Conservation (phyloP, 2,113 vertebrate species). For the Pimephales promelas region DNA sequence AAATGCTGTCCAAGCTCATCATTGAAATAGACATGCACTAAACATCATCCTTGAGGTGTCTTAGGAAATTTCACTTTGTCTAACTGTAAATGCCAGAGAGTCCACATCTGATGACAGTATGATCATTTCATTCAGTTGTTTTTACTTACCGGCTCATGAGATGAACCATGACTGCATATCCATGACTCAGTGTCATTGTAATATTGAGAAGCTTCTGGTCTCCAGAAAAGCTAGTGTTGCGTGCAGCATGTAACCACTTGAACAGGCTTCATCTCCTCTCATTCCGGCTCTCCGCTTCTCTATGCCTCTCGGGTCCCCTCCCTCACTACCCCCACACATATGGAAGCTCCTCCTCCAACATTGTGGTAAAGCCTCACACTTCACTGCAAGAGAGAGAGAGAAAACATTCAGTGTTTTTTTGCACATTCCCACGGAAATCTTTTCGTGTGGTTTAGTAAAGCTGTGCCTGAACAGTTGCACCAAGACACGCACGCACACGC, state of each 20-base stretch:
- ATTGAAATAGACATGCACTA: neutral
- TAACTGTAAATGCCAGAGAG: neutral
- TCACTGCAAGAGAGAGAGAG: slow-evolving; percentile 68
- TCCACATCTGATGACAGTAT: neutral
- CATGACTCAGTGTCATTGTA: slow-evolving; percentile 16
- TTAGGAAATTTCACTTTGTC: neutral
- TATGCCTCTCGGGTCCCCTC: slow-evolving; percentile 19
- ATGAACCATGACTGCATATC: slow-evolving; percentile 41
- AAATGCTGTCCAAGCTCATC: neutral
- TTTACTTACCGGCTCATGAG: slow-evolving; percentile 51
- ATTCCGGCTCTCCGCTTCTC: slow-evolving; percentile 50
- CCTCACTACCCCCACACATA: slow-evolving; percentile 48
- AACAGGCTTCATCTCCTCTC: slow-evolving; percentile 46
- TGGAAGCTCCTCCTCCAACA: slow-evolving; percentile 72
- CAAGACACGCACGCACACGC: neutral
- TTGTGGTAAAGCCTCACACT: slow-evolving; percentile 68
- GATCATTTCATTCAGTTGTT: slow-evolving; percentile 21
- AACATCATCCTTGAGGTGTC: neutral
- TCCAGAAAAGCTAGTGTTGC: slow-evolving; percentile 49
- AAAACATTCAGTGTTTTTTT: slow-evolving; percentile 50
- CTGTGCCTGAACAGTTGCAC: neutral
- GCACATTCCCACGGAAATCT: neutral
- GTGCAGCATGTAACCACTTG: slow-evolving; percentile 40
- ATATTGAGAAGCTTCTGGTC: slow-evolving; percentile 29
- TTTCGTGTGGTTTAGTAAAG: neutral